Evolutionary conservation across 2,113 vertebrate genomes (phyloP).

Genomic region (Malurus elegans): DNA sequence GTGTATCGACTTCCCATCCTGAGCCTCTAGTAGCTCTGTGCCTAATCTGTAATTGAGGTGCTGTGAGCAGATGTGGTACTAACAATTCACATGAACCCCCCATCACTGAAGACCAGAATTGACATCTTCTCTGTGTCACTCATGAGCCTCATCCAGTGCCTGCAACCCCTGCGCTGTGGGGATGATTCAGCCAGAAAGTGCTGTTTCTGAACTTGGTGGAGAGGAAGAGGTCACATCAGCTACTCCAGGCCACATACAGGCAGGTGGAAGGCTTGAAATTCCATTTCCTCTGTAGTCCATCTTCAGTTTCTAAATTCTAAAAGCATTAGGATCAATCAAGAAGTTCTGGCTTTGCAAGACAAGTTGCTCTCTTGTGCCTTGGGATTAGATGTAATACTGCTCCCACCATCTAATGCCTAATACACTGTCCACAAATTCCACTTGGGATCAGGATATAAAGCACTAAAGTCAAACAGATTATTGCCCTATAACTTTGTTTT

Average conservation of each 20-base stretch:
- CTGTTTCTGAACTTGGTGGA: background rate
- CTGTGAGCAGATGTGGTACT: background rate
- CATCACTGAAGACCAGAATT: background rate
- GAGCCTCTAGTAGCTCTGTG: background rate
- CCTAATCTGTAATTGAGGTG: background rate
- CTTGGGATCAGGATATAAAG: background rate
- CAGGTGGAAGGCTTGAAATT: background rate
- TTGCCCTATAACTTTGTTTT: background rate
- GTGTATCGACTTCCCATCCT: background rate
- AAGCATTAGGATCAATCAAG: background rate
- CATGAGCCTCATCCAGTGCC: background rate
- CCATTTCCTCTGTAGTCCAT: background rate
- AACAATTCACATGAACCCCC: background rate
- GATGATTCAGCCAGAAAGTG: background rate
- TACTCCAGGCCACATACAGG: background rate
- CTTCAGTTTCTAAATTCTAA: background rate
- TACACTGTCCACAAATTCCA: background rate
- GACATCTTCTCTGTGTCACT: rapidly evolving
- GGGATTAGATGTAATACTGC: background rate
- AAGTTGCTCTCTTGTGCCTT: background rate
- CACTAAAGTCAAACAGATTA: background rate
- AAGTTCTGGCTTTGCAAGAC: background rate
- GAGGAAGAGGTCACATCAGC: background rate
- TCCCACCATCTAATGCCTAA: rapidly evolving
- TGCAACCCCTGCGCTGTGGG: background rate